Evolutionary conservation across 2,888 invertebrate species (phyloP), one percentile per base, ranked within the genome.

Genomic region (Macrophya annulata): DNA sequence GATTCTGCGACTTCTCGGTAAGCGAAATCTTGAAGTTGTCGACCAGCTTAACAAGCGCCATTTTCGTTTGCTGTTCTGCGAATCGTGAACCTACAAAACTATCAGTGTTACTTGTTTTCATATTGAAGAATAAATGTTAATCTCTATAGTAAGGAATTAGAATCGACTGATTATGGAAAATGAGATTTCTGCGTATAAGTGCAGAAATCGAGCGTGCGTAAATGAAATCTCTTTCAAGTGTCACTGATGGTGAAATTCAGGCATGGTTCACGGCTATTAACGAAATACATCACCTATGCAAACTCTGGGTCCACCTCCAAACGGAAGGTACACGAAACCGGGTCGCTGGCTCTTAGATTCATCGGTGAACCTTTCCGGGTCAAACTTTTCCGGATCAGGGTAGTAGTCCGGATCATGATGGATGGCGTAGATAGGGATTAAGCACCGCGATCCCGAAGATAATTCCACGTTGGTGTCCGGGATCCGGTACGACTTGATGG

Each of bases 321-420:
- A 74, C 21, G 72, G 72, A 17, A 74, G 72, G 10, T 5, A 74
- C 21, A 9, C 10, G 10, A 89, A 86, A 10, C 93, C 92, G 72
- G 89, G 92, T 12, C 92, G 88, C 10, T 89, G 85, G 15, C 87
- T 89, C 15, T 87, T 89, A n/a, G 90, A 91, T 68, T 92, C 92
- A 0, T 90, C 71, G 17, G 89, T 89, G 91, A 95, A 95, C 87
- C 95, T 91, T 43, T 94, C 94, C 4, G 94, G 94, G 74, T 94
- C 91, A 88, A 94, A 94, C 45, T 90, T 91, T 45, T 93, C 91
- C 8, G 94, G 94, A 5, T 94, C 89, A 0, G 93, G 90, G 85
- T 77, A 94, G 86, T 94, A 91, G 74, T 92, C 90, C 12, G 91
- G 90, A 86, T 94, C 94, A 31, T 92, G 87, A 85, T 94, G 94